Evolutionary conservation across 2,797 vertebrate genomes (phyloP).

Genomic region (Mus caroli): DNA sequence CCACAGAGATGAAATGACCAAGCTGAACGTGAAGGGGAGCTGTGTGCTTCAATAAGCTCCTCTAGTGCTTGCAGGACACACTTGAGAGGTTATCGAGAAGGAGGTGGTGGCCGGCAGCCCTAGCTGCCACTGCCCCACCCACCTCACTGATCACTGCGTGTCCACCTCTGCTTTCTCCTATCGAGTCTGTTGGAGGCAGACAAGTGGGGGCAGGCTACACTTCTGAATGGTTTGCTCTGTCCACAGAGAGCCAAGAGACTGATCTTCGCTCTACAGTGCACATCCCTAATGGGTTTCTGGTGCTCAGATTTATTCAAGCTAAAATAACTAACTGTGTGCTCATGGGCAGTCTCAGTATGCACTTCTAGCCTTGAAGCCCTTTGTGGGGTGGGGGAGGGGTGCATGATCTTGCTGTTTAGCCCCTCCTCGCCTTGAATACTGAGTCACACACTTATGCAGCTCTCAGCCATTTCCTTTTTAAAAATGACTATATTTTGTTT

Average conservation of each 20-base stretch:
- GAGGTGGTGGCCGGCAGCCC: too few species aligned
- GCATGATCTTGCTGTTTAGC: not conserved
- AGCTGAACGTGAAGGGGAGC: not conserved
- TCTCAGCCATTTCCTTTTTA: not conserved
- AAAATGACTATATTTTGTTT: not conserved
- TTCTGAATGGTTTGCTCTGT: not conserved
- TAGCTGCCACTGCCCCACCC: not conserved
- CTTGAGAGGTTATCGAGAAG: not conserved
- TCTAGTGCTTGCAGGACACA: not conserved
- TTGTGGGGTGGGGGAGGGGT: not conserved
- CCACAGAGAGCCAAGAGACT: not conserved
- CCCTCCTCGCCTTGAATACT: not conserved
- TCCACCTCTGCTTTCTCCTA: not conserved
- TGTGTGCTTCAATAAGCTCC: not conserved
- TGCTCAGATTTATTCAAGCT: not conserved
- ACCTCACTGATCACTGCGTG: not conserved
- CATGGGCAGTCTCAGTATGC: not conserved
- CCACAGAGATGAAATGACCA: not conserved
- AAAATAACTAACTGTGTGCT: not conserved
- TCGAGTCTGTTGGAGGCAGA: slow-evolving; percentile 1
- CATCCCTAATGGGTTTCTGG: not conserved
- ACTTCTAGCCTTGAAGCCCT: not conserved
- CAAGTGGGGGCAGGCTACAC: not conserved
- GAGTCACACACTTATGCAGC: not conserved
- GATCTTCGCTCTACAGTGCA: not conserved